Evolutionary conservation across 1,140 invertebrate species (phyloP).

Genomic region (Ectropis grisescens): DNA sequence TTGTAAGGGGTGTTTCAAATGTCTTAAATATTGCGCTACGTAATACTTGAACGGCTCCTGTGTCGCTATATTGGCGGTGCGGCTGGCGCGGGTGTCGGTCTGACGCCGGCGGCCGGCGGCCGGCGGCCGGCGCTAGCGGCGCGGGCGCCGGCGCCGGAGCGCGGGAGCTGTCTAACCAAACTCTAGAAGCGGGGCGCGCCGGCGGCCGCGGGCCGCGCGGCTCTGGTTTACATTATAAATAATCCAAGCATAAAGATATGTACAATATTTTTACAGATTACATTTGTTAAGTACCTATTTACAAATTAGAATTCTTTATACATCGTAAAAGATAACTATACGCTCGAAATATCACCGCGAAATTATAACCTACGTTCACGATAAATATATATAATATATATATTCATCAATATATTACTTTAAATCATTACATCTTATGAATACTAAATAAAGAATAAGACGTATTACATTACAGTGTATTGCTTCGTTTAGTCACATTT

Average conservation of each 20-base stretch:
- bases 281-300: constrained; percentile 68
- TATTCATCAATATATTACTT: constrained; percentile 37
- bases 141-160: no score
- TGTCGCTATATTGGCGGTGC: no score
- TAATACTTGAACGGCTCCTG: no score
- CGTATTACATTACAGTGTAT: constrained; percentile 76
- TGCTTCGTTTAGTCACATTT: constrained; percentile 78
- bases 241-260: constrained; percentile 68
- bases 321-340: constrained; percentile 67
- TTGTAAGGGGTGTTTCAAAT: no score
- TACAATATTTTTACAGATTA: constrained; percentile 69
- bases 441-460: constrained; percentile 68
- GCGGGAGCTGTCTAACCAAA: no score
- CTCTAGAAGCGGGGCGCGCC: no score
- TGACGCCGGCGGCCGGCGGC: no score
- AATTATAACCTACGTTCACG: constrained; percentile 67
- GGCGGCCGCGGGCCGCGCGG: no score
- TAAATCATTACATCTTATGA: constrained; percentile 59
- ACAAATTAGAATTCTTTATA: constrained; percentile 70
- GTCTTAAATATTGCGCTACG: no score
- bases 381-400: constrained; percentile 54
- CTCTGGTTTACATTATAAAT: constrained; percentile 57
- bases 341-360: constrained; percentile 65
- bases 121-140: no score
- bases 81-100: no score